Base-by-base conservation (phyloP, 2,797 vertebrate genomes). In the Chiroxiphia lanceolata region DNA sequence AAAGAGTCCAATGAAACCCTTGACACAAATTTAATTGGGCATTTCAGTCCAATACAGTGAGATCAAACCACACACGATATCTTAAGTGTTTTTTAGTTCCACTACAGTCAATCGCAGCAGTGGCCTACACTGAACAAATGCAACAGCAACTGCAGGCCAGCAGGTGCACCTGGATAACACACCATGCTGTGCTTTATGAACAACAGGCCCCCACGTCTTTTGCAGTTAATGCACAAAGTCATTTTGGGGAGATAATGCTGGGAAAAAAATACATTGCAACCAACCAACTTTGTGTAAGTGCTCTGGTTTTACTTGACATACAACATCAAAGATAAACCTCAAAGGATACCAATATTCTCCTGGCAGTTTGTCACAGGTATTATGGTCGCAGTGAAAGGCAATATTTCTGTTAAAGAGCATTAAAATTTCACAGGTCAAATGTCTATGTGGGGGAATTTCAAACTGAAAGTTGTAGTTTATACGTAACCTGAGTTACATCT, bases 361-460 rank as follows among this genome's bases (percentile, higher is more conserved):
- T 47, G 45, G 5, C 19, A 50, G 26, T 69, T 47, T 88, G 3
- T 23, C 56, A 53, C 1, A 34, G 11, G 5, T 48, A 36, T 40
- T 71, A 71, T 6, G 3, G 44, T 56, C 26, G 76, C 29, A 65
- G 22, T 86, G 42, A 70, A 83, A 80, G 8, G 7, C 10, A 44
- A 2, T 23, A 16, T 33, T 61, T 61, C 14, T 45, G 17, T 25
- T 27, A 50, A 42, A 23, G 4, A 34, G 10, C 8, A 6, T 67
- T 91, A 64, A 3, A 27, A 54, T 86, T 74, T 54, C 33, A 36
- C 13, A 7, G 17, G 34, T 53, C 42, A 72, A 4, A 31, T 57
- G 15, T 29, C 2, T 2, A 0, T 3, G 14, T 5, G 3, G 6
- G 20, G 23, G 12, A 6, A 59, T 51, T 59, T 65, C 38, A 78